Conservation (phyloP, 2,888 invertebrate species). For the Axea sp. region DNA sequence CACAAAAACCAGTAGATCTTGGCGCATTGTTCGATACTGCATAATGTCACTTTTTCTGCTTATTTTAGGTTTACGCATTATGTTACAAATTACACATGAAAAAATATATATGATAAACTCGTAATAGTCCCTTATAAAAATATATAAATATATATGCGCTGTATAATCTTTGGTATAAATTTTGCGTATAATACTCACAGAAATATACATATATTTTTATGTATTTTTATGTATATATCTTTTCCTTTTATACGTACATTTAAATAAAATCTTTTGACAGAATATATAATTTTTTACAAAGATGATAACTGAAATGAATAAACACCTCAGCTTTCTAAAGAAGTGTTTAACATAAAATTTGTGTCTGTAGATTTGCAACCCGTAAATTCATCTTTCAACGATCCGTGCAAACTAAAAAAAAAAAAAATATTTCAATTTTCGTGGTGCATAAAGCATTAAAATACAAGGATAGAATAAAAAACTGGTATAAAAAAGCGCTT, state of each 20-base stretch:
- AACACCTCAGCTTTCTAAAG: no score
- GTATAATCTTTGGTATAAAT: no score
- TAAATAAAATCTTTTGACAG: no score
- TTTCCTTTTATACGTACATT: no score
- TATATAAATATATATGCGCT: no score
- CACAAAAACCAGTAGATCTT: conserved; percentile 61
- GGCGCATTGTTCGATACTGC: conserved; percentile 54
- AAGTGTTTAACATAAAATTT: conserved; percentile 69
- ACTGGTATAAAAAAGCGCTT: conserved; percentile 66
- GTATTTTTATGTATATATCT: no score
- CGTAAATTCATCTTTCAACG: conserved; percentile 78
- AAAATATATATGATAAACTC: conserved; percentile 1
- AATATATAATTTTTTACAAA: no score
- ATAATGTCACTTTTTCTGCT: conserved; percentile 55
- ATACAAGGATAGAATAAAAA: conserved; percentile 37
- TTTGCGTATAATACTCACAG: no score
- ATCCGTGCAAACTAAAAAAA: conserved; percentile 64
- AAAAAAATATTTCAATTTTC: conserved; percentile 32
- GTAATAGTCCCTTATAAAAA: not conserved
- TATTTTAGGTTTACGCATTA: conserved; percentile 18
- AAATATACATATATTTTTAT: no score
- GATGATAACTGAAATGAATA: no score
- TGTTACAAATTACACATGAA: conserved; percentile 23
- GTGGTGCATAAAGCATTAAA: conserved; percentile 21
- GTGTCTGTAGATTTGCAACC: conserved; percentile 77